Percentiles rank a stretch among this genome's conserved stretches.
phyloP scores from a whole-genome alignment of 2,888 invertebrate species.

The Buathra laborator region DNA sequence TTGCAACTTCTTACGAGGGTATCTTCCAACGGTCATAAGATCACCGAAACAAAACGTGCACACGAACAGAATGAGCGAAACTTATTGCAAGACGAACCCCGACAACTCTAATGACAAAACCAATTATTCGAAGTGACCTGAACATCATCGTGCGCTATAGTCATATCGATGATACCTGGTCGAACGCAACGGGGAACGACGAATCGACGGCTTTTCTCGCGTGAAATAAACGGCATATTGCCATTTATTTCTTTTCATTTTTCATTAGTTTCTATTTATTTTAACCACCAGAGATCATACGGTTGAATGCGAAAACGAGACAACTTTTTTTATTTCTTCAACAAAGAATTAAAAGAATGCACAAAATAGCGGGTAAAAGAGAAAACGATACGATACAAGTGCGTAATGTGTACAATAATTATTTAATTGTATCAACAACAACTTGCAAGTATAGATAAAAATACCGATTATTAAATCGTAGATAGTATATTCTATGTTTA shows the following conservation, averaged over 20 bases:
- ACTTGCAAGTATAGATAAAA: constrained; percentile 47
- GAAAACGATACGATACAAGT: neutral
- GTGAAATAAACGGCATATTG: too few relatives aligned
- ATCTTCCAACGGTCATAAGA: constrained; percentile 92
- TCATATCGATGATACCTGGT: constrained; percentile 53
- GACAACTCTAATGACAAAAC: constrained; percentile 84
- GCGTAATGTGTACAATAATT: constrained; percentile 56
- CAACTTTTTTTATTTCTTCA: constrained; percentile 5
- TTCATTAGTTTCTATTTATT: too few relatives aligned
- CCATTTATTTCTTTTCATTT: too few relatives aligned
- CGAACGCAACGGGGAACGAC: neutral
- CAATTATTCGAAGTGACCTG: constrained; percentile 84
- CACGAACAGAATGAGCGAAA: constrained; percentile 80
- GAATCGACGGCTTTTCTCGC: neutral
- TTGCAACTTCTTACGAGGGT: constrained; percentile 93
- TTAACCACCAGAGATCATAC: neutral
- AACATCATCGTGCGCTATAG: constrained; percentile 61
- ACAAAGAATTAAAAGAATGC: neutral
- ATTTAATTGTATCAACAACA: constrained; percentile 37
- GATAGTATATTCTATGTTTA: neutral
- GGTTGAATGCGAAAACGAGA: neutral
- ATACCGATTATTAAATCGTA: constrained; percentile 34
- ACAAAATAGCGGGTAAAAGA: constrained; percentile 21
- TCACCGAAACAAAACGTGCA: constrained; percentile 81
- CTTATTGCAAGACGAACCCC: constrained; percentile 82